These are phyloP conservation scores for Lanius collurio DNA, from an alignment of 2,113 vertebrate genomes.

Conservation along the genomic window DNA sequence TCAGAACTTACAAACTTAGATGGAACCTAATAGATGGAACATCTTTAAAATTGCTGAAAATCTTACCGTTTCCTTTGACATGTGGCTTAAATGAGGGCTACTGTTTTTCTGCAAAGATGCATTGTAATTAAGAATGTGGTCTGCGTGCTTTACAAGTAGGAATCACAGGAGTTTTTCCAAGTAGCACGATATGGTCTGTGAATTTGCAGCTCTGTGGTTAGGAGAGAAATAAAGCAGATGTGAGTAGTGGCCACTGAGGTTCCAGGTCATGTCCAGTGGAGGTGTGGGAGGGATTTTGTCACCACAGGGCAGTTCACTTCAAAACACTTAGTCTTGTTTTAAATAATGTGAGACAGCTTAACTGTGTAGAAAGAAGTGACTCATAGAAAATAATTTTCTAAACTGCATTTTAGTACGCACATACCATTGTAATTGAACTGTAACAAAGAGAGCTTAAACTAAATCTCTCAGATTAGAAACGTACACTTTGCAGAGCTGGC, in stretches of 20 bases:
- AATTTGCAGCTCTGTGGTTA: neutral
- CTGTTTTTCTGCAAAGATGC: neutral
- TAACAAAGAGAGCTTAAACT: neutral
- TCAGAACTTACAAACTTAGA: neutral
- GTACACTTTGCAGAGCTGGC: neutral
- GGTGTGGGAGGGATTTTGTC: neutral
- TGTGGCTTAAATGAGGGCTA: neutral
- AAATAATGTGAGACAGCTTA: neutral
- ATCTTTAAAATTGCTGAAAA: neutral
- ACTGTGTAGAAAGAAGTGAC: neutral
- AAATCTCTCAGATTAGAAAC: neutral
- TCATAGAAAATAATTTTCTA: neutral
- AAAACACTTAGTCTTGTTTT: neutral
- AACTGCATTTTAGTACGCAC: neutral
- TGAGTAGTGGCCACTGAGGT: neutral
- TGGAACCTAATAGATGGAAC: neutral
- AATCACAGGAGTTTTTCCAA: neutral
- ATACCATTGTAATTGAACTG: neutral
- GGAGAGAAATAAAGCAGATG: neutral
- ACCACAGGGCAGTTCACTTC: neutral
- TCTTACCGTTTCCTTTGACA: neutral
- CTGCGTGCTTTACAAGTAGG: neutral
- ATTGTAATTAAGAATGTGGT: neutral
- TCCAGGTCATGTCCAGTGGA: neutral
- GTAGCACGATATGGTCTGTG: neutral